A percentile compares a stretch with the other conserved stretches of the same genome.
phyloP scores from a whole-genome alignment of 2,113 vertebrate genomes.

The Hyperopisus bebe region DNA sequence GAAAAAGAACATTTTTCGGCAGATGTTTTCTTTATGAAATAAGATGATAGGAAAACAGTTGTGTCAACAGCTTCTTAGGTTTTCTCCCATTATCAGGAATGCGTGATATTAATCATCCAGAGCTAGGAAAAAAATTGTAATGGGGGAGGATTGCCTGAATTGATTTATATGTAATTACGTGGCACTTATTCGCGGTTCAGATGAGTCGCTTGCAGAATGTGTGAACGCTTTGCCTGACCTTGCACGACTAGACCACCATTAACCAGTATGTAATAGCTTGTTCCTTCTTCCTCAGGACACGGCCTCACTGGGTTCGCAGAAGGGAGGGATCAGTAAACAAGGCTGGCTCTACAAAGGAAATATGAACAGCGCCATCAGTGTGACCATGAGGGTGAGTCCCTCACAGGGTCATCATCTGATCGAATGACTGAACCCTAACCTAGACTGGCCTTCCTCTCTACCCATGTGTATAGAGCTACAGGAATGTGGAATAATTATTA shows the following conservation, averaged over 20 bases:
- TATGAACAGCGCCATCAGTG: constrained; percentile 95
- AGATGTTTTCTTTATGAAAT: neutral
- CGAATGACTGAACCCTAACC: neutral
- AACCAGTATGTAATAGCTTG: neutral
- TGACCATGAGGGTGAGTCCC: constrained; percentile 88
- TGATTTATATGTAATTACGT: neutral
- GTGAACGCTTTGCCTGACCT: constrained; percentile 4
- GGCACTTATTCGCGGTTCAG: neutral
- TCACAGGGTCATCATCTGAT: neutral
- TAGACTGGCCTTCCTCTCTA: neutral
- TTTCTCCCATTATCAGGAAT: neutral
- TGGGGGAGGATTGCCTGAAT: neutral
- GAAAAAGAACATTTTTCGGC: neutral
- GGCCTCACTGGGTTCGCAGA: constrained; percentile 87
- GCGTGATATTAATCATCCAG: neutral
- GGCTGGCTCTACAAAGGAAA: constrained; percentile 98
- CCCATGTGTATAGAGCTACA: neutral
- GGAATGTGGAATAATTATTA: neutral
- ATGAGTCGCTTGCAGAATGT: neutral
- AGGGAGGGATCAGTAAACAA: constrained; percentile 90
- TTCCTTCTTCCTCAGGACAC: constrained; percentile 66
- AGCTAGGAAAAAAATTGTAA: neutral
- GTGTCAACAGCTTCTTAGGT: neutral
- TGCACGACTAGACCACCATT: neutral
- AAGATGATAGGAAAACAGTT: neutral